Percentiles rank a stretch among this genome's conserved stretches.
Conservation (phyloP, 1,140 invertebrate genomes). For the Asobara japonica region DNA sequence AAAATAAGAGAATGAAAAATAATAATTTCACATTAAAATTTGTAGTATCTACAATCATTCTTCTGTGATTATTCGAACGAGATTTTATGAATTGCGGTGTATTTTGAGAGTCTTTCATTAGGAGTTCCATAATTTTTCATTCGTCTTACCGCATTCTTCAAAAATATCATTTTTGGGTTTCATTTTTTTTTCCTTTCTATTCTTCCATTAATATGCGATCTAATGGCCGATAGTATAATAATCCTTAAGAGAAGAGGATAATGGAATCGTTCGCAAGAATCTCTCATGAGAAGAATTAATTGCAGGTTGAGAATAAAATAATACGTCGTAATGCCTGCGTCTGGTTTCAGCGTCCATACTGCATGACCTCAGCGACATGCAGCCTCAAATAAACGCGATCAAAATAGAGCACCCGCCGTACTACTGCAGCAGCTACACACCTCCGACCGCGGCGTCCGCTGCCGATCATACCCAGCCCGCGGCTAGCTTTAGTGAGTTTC, state of each 20-base stretch:
- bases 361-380: slow-evolving; percentile 85
- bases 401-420: slow-evolving; percentile 91
- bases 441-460: slow-evolving; percentile 71
- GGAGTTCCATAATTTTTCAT: too few species aligned
- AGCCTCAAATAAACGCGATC: slow-evolving; percentile 82
- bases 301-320: slow-evolving; percentile 22
- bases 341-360: slow-evolving; percentile 89
- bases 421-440: slow-evolving; percentile 92
- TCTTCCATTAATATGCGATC: too few species aligned
- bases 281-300: slow-evolving; percentile 14
- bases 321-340: slow-evolving; percentile 55
- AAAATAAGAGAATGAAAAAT: background rate
- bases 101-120: too few species aligned
- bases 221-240: too few species aligned
- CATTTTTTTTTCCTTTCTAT: background rate
- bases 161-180: background rate
- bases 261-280: background rate
- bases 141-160: background rate
- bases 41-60: too few species aligned
- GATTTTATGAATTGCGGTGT: too few species aligned
- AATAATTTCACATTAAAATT: too few species aligned
- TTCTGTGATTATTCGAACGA: too few species aligned
- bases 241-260: background rate
- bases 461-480: slow-evolving; percentile 63
- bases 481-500: slow-evolving; percentile 66